A percentile compares a stretch with the other conserved stretches of the same genome.
Conservation (phyloP, 2,888 invertebrate genomes). For the Pyralis farinalis region DNA sequence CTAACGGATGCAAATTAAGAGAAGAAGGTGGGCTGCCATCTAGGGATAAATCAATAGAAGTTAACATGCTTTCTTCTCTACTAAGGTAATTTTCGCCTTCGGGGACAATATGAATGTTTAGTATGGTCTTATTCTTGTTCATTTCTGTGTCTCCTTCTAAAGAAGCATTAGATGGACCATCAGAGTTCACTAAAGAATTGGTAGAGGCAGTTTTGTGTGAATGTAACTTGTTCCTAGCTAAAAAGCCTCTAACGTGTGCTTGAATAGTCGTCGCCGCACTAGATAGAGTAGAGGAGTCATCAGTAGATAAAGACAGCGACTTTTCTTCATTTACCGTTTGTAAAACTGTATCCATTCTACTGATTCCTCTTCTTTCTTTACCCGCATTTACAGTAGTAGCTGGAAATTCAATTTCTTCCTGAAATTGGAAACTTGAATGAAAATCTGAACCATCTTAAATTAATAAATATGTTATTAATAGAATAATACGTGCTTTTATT, state of each 20-base stretch:
- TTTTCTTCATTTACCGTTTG: constrained; percentile 79
- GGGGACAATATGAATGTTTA: constrained; percentile 72
- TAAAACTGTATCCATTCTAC: constrained; percentile 68
- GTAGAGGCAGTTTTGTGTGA: constrained; percentile 60
- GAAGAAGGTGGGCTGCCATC: constrained; percentile 67
- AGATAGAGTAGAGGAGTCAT: constrained; percentile 72
- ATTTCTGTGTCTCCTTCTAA: constrained; percentile 53
- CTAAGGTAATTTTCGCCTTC: constrained; percentile 59
- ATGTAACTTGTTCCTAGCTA: constrained; percentile 79
- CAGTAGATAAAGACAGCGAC: constrained; percentile 69
- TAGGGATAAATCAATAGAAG: constrained; percentile 64
- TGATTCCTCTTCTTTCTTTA: constrained; percentile 62
- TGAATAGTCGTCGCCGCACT: constrained; percentile 85
- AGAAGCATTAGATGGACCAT: constrained; percentile 45
- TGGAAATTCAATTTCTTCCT: constrained; percentile 46
- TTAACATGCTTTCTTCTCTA: constrained; percentile 65
- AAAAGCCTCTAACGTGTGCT: constrained; percentile 85
- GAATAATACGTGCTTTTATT: too few species aligned
- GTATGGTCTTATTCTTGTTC: constrained; percentile 56
- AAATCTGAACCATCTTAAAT: constrained; percentile 3
- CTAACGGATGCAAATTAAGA: constrained; percentile 62
- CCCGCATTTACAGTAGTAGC: constrained; percentile 30
- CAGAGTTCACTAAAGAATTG: constrained; percentile 57
- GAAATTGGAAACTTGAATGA: constrained; percentile 15
- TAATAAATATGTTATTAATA: constrained; percentile 1